Conservation (phyloP, 2,113 vertebrate genomes). For the Leucosticte australis region DNA sequence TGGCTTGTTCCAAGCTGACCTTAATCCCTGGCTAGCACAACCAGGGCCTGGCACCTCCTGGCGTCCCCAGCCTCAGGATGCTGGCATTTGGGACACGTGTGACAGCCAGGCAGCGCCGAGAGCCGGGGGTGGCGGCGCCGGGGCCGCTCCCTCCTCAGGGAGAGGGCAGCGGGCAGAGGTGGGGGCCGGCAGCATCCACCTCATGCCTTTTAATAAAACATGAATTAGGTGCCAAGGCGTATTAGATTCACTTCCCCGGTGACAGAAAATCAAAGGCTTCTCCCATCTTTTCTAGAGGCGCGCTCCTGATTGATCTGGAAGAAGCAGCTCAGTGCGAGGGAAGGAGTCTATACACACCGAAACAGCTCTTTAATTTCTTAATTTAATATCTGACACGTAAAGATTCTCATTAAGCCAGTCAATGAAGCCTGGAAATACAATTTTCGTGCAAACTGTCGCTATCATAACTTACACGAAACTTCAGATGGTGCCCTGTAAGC, state of each 20-base stretch:
- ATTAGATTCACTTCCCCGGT: slow-evolving; percentile 67
- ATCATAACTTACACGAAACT: slow-evolving; percentile 80
- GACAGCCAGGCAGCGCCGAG: accelerated
- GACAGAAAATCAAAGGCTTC: slow-evolving; percentile 75
- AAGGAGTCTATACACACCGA: slow-evolving; percentile 67
- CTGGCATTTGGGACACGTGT: neutral
- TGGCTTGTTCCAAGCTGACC: neutral
- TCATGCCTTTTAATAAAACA: slow-evolving; percentile 74
- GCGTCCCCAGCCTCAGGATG: accelerated
- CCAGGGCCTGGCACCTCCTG: accelerated
- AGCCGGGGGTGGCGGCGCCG: accelerated
- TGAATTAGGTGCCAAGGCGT: slow-evolving; percentile 65
- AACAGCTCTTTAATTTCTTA: slow-evolving; percentile 80
- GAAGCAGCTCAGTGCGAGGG: slow-evolving; percentile 53
- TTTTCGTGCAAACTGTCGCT: slow-evolving; percentile 83
- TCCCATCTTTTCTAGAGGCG: slow-evolving; percentile 70
- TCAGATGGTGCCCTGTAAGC: slow-evolving; percentile 73
- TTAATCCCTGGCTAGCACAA: neutral
- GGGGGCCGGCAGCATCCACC: slow-evolving; percentile 11
- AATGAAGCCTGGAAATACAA: slow-evolving; percentile 84
- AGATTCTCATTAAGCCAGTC: slow-evolving; percentile 84
- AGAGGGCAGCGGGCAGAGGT: slow-evolving; percentile 19
- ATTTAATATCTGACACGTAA: slow-evolving; percentile 82
- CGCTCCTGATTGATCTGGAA: slow-evolving; percentile 71
- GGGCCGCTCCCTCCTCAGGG: neutral